Percentiles rank a stretch among this genome's conserved stretches.
phyloP scores from a whole-genome alignment of 2,888 invertebrate genomes.

The Unio pictorum region DNA sequence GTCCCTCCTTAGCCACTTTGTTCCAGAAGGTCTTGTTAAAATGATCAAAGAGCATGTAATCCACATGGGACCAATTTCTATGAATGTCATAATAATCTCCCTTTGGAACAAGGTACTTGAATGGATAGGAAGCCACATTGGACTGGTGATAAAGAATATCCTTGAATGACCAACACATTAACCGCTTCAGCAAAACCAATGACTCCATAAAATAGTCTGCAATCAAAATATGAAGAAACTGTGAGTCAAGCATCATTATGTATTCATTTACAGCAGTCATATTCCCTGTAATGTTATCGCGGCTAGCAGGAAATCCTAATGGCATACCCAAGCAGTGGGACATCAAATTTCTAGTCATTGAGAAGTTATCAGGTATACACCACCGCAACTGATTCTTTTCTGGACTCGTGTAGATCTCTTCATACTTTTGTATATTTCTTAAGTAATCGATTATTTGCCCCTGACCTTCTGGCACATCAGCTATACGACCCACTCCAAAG shows the following conservation, averaged over 20 bases:
- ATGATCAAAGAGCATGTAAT: conserved; percentile 63
- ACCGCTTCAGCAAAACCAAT: conserved; percentile 61
- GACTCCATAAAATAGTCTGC: conserved; percentile 69
- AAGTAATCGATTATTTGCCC: conserved; percentile 50
- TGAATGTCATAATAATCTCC: conserved; percentile 42
- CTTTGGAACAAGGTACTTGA: conserved; percentile 19
- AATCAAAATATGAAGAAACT: conserved; percentile 65
- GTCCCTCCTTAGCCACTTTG: conserved; percentile 43
- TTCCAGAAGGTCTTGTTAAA: conserved; percentile 65
- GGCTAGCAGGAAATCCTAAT: conserved; percentile 57
- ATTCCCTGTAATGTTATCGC: conserved; percentile 40
- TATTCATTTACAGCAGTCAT: conserved; percentile 37
- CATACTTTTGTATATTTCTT: conserved; percentile 56
- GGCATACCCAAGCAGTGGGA: conserved; percentile 67
- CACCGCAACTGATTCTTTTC: conserved; percentile 32
- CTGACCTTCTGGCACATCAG: conserved; percentile 38
- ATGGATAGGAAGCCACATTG: conserved; percentile 41
- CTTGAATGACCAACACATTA: conserved; percentile 67
- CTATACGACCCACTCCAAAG: conserved; percentile 55
- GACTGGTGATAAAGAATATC: conserved; percentile 63
- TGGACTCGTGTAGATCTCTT: conserved; percentile 49
- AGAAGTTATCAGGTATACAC: conserved; percentile 65
- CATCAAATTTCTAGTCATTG: conserved; percentile 62
- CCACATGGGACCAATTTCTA: conserved; percentile 58
- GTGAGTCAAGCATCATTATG: conserved; percentile 49